These are phyloP conservation scores for Cepaea nemoralis DNA, from an alignment of 1,140 invertebrate species.

Conservation along the genomic window DNA sequence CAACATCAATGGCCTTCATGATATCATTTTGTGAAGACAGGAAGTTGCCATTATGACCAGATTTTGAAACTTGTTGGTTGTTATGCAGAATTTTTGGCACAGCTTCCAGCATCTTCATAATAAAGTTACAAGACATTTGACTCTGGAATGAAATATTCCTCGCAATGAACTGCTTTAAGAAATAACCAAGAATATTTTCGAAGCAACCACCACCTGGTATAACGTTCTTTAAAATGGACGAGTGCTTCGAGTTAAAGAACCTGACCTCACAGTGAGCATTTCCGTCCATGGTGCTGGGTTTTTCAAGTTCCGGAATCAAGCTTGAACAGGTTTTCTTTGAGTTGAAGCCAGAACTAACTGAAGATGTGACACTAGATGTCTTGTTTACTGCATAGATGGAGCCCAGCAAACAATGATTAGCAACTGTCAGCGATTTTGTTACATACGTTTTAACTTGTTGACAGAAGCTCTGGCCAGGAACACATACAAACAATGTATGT, in stretches of 20 bases:
- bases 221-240: neutral
- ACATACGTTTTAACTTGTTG: slow-evolving; percentile 39
- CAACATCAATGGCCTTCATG: neutral
- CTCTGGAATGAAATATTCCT: neutral
- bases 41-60: neutral
- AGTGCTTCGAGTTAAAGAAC: neutral
- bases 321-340: neutral
- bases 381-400: neutral
- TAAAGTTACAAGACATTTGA: neutral
- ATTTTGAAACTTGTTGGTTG: neutral
- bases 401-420: neutral
- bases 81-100: slow-evolving; percentile 30
- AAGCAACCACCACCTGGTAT: slow-evolving; percentile 40
- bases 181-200: slow-evolving; percentile 35
- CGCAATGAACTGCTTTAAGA: neutral
- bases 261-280: neutral
- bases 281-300: neutral
- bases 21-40: neutral
- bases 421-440: slow-evolving; percentile 31
- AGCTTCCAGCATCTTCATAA: slow-evolving; percentile 36
- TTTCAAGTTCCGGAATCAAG: neutral
- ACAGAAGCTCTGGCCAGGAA: slow-evolving; percentile 43
- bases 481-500: slow-evolving; percentile 42
- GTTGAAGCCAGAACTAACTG: neutral
- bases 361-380: neutral